Evolutionary conservation across 2,113 vertebrate species (phyloP).

Genomic region (Alligator sinensis): DNA sequence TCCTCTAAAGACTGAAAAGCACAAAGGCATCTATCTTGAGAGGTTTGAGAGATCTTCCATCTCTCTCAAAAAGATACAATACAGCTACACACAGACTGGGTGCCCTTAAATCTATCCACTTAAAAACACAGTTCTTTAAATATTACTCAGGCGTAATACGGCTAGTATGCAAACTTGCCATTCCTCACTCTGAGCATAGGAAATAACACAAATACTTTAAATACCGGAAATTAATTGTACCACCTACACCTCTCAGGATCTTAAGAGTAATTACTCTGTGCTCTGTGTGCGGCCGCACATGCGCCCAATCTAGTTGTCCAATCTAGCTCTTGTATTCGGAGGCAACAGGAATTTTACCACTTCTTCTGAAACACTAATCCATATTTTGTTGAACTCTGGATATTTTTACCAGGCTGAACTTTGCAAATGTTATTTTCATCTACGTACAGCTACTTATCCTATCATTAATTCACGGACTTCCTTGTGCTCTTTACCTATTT

Average conservation of each 20-base stretch:
- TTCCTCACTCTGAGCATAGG: neutral
- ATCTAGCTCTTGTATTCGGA: neutral
- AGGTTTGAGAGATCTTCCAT: neutral
- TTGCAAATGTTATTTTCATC: neutral
- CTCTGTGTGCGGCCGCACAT: fast-evolving
- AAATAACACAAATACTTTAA: neutral
- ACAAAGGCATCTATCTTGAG: neutral
- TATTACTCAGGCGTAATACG: neutral
- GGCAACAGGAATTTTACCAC: neutral
- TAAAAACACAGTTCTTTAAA: neutral
- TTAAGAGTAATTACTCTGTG: neutral
- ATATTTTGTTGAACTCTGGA: neutral
- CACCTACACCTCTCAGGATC: neutral
- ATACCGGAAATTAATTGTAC: neutral
- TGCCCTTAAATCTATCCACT: neutral
- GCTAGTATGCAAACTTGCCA: neutral
- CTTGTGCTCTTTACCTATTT: neutral
- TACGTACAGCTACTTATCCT: neutral
- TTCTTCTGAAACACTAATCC: neutral
- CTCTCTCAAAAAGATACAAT: neutral
- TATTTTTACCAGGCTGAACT: neutral
- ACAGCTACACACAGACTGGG: neutral
- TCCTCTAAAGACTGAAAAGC: neutral
- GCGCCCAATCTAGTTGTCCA: neutral
- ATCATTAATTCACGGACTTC: neutral